phyloP scores from a whole-genome alignment of 2,113 vertebrate genomes.

The Neolamprologus devosi region DNA sequence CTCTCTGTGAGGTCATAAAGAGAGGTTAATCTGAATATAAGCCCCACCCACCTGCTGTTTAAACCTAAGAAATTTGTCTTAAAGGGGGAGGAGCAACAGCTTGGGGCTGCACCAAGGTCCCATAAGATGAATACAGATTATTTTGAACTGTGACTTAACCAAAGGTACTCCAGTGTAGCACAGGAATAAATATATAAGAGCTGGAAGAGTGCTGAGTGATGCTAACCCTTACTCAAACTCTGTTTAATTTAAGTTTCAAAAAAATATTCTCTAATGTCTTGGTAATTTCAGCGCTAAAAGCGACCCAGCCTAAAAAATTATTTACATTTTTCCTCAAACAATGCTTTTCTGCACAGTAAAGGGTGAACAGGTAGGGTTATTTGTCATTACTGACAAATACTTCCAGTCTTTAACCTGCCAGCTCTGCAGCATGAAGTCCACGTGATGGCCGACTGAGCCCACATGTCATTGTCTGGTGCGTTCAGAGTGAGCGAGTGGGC shows the following conservation, averaged over 20 bases:
- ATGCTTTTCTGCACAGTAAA: neutral
- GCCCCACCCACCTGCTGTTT: neutral
- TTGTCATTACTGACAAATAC: neutral
- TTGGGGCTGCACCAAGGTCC: neutral
- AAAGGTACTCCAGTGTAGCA: neutral
- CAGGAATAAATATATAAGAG: neutral
- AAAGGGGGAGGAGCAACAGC: neutral
- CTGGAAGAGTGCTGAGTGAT: neutral
- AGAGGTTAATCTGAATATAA: neutral
- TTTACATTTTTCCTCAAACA: neutral
- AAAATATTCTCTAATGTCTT: neutral
- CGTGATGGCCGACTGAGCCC: neutral
- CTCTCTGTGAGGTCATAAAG: neutral
- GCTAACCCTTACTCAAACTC: neutral
- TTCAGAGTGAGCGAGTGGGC: neutral
- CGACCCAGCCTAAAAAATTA: neutral
- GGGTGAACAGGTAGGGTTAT: neutral
- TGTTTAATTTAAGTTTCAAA: neutral
- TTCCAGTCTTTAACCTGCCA: neutral
- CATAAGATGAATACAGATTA: neutral
- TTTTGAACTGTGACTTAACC: neutral
- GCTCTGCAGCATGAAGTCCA: neutral
- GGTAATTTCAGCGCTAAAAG: fast-evolving
- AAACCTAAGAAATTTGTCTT: neutral
- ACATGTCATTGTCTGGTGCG: neutral